These are phyloP conservation scores for Cossypha heuglini DNA, from an alignment of 2,797 vertebrate genomes.

Conservation along the genomic window DNA sequence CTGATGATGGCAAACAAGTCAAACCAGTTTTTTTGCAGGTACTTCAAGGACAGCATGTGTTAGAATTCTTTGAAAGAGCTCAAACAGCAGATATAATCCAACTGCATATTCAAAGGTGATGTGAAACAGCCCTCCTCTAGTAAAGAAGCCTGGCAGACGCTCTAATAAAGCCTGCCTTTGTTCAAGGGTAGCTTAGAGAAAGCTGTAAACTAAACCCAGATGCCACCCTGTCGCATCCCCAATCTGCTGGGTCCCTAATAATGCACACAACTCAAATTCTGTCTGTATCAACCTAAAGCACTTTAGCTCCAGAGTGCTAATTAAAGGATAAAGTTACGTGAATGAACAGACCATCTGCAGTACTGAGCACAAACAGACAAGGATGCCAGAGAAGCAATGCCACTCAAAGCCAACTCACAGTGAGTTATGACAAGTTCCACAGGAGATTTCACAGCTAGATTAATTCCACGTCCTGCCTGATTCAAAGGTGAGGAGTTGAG, in stretches of 20 bases:
- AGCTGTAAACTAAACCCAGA: neutral
- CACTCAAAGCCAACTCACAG: neutral
- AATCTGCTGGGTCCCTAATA: neutral
- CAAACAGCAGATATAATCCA: slow-evolving; percentile 10
- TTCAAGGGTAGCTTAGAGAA: neutral
- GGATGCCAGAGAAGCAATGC: neutral
- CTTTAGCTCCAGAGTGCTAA: neutral
- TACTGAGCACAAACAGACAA: neutral
- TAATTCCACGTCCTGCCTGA: neutral
- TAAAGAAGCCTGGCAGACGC: neutral
- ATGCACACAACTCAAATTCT: neutral
- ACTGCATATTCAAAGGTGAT: neutral
- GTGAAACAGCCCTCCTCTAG: neutral
- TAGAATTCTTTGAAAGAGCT: slow-evolving; percentile 35
- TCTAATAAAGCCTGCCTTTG: neutral
- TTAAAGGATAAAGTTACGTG: slow-evolving; percentile 7
- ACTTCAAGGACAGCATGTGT: neutral
- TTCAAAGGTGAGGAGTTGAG: neutral
- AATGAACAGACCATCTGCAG: neutral
- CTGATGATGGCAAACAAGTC: neutral
- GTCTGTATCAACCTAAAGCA: neutral
- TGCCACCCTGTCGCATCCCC: neutral
- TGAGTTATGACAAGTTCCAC: neutral
- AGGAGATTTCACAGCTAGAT: neutral
- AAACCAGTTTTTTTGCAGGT: slow-evolving; percentile 15